These are phyloP conservation scores for Sepiola atlantica DNA, from an alignment of 2,888 invertebrate species.

Conservation along the genomic window DNA sequence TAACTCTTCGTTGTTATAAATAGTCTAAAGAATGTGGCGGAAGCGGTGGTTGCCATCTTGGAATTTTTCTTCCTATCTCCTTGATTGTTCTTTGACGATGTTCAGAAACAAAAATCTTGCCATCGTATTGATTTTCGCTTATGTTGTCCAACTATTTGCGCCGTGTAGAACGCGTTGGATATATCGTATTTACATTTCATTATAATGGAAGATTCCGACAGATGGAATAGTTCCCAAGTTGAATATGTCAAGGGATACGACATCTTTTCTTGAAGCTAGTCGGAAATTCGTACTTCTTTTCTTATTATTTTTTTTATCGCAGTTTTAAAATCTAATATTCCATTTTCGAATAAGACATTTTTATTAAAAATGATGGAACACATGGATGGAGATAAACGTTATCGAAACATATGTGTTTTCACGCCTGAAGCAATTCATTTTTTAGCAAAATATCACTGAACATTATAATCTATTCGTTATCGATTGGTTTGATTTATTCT, in stretches of 20 bases:
- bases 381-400: too few species aligned
- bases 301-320: not conserved
- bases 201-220: not conserved
- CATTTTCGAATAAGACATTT: too few species aligned
- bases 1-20: not conserved
- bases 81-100: not conserved
- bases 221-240: not conserved
- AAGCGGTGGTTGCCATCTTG: not conserved
- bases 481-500: too few species aligned
- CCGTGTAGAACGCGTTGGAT: not conserved
- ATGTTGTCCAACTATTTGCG: not conserved
- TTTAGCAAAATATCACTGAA: too few species aligned
- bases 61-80: not conserved
- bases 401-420: too few species aligned
- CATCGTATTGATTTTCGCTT: not conserved
- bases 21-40: not conserved
- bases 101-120: not conserved
- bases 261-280: not conserved
- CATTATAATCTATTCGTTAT: too few species aligned
- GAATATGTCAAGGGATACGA: not conserved
- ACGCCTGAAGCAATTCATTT: too few species aligned
- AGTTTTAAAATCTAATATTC: too few species aligned
- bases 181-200: slow-evolving; percentile 32
- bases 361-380: too few species aligned
- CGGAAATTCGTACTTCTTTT: not conserved